phyloP scores from a whole-genome alignment of 2,113 vertebrate species.

The Ivindomyrus marchei region DNA sequence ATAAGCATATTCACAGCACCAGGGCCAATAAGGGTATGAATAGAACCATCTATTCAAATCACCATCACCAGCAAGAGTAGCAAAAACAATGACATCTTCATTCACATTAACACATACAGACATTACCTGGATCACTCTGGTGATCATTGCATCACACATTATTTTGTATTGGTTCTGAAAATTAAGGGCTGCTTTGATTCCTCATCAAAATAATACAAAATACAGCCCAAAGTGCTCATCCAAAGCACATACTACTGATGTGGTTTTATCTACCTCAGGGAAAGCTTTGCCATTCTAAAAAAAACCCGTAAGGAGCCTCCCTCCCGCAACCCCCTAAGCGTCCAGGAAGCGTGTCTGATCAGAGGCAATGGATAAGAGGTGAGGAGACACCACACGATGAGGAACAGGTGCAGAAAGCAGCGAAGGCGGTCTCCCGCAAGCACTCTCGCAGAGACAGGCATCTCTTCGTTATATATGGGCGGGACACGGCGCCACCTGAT shows the following conservation, averaged over 20 bases:
- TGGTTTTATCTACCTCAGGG: neutral
- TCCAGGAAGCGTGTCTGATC: neutral
- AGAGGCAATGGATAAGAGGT: conserved; percentile 2
- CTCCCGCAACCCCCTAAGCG: neutral
- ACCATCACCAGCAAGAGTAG: neutral
- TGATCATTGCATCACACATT: neutral
- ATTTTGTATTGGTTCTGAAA: neutral
- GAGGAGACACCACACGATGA: conserved; percentile 2
- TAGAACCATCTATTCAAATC: neutral
- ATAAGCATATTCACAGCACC: neutral
- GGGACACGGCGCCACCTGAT: neutral
- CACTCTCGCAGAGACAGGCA: neutral
- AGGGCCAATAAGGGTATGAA: neutral
- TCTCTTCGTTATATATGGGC: neutral
- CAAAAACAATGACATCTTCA: neutral
- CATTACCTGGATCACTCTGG: neutral
- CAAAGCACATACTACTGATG: neutral
- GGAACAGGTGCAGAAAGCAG: conserved; percentile 15
- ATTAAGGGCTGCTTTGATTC: neutral
- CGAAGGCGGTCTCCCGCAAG: neutral
- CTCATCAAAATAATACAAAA: neutral
- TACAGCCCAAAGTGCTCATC: neutral
- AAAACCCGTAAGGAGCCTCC: neutral
- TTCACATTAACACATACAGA: neutral
- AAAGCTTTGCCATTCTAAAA: neutral